These are phyloP conservation scores for Cantharis rufa DNA, from an alignment of 2,888 invertebrate genomes.

Conservation along the genomic window DNA sequence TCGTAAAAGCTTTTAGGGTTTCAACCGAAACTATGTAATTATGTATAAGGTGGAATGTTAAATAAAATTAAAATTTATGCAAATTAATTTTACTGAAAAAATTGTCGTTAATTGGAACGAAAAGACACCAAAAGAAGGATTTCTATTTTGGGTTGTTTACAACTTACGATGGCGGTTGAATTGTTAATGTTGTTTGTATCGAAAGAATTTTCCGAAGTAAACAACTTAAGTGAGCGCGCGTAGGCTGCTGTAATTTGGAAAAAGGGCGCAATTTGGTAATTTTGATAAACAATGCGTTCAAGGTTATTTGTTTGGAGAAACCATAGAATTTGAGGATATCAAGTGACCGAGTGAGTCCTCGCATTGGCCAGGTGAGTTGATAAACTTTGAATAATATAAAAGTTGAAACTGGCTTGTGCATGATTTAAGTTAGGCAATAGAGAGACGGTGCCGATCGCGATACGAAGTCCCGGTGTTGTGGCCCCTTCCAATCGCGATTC, in stretches of 20 bases:
- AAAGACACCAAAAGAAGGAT: neutral
- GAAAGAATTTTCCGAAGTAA: neutral
- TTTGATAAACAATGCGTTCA: neutral
- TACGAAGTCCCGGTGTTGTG: slow-evolving; percentile 25
- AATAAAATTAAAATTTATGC: neutral
- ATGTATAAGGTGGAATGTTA: neutral
- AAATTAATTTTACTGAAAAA: neutral
- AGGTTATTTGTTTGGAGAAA: neutral
- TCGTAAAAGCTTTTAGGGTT: neutral
- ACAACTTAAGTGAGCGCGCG: neutral
- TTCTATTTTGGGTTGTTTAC: neutral
- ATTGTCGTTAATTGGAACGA: neutral
- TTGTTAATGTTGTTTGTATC: neutral
- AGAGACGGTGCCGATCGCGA: slow-evolving; percentile 20
- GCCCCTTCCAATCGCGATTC: slow-evolving; percentile 30
- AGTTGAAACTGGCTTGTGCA: neutral
- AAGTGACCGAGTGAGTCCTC: neutral
- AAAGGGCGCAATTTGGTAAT: neutral
- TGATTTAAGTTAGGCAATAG: neutral
- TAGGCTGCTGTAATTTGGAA: no score
- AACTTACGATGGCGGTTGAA: neutral
- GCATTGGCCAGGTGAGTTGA: neutral
- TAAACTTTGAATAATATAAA: neutral
- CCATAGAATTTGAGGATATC: neutral
- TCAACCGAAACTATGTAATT: neutral